Conservation (phyloP, 1,140 invertebrate genomes). For the Rhynchophorus ferrugineus region DNA sequence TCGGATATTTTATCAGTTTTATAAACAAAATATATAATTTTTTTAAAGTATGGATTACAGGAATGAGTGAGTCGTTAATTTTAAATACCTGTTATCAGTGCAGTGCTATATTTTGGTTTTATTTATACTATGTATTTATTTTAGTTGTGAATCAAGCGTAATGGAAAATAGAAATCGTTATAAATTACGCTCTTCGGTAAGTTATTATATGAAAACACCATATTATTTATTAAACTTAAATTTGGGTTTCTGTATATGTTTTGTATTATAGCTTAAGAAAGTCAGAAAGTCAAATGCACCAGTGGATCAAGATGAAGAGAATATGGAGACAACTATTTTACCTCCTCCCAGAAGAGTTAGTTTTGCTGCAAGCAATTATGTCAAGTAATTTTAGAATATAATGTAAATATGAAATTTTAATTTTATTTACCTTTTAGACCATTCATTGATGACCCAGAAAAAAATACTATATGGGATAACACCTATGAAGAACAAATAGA, state of each 20-base stretch:
- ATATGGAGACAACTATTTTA: not conserved
- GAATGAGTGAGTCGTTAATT: too few relatives aligned
- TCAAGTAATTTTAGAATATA: slow-evolving; percentile 6
- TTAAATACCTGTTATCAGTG: too few relatives aligned
- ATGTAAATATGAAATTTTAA: not conserved
- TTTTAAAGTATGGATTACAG: too few relatives aligned
- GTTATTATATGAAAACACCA: too few relatives aligned
- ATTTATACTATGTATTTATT: too few relatives aligned
- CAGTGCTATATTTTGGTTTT: too few relatives aligned
- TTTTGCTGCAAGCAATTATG: slow-evolving; percentile 14
- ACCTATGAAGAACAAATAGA: slow-evolving; percentile 15
- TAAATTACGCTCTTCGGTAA: not conserved
- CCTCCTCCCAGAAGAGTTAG: slow-evolving; percentile 12
- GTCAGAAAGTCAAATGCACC: not conserved
- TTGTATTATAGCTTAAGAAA: not conserved
- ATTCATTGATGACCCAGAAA: slow-evolving; percentile 11
- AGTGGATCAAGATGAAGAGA: slow-evolving; percentile 1
- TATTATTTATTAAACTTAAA: too few relatives aligned
- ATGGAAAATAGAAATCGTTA: not conserved
- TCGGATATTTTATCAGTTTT: too few relatives aligned
- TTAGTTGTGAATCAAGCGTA: not conserved
- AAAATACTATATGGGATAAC: slow-evolving; percentile 17
- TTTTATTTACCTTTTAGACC: slow-evolving; percentile 1
- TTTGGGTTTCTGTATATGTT: too few relatives aligned
- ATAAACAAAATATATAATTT: too few relatives aligned